phyloP scores from a whole-genome alignment of 2,888 invertebrate species.

The Agonopterix heracliana region DNA sequence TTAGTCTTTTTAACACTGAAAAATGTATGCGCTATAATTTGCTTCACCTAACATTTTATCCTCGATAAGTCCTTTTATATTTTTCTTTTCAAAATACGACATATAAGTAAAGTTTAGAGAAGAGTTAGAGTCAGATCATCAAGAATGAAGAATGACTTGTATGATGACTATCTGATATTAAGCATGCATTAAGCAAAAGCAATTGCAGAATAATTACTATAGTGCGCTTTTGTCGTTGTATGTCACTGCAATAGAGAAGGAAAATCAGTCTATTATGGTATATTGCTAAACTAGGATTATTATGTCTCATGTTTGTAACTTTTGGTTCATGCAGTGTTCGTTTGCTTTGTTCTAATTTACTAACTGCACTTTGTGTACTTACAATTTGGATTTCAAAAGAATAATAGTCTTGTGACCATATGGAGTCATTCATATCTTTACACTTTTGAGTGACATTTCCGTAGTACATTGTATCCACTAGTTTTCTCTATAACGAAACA shows the following conservation, averaged over 20 bases:
- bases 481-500: conserved; percentile 35
- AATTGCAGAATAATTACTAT: conserved; percentile 21
- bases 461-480: too few species aligned
- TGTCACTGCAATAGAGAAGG: conserved; percentile 1
- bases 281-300: neutral
- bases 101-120: too few species aligned
- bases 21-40: too few species aligned
- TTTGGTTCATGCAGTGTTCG: conserved; percentile 19
- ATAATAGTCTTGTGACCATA: neutral
- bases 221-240: conserved; percentile 16
- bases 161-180: conserved; percentile 8
- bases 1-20: too few species aligned
- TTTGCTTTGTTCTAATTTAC: neutral
- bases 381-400: neutral
- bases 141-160: too few species aligned
- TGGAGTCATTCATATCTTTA: too few species aligned
- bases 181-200: conserved; percentile 51
- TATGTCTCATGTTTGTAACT: neutral
- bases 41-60: too few species aligned
- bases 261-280: neutral
- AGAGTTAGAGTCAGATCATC: too few species aligned
- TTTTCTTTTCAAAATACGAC: too few species aligned
- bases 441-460: too few species aligned
- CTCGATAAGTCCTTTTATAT: too few species aligned
- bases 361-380: neutral